Evolutionary conservation across 64 coral and sea anemone genomes (phyloP).

Genomic region (Hydrozoanthus tunicans): DNA sequence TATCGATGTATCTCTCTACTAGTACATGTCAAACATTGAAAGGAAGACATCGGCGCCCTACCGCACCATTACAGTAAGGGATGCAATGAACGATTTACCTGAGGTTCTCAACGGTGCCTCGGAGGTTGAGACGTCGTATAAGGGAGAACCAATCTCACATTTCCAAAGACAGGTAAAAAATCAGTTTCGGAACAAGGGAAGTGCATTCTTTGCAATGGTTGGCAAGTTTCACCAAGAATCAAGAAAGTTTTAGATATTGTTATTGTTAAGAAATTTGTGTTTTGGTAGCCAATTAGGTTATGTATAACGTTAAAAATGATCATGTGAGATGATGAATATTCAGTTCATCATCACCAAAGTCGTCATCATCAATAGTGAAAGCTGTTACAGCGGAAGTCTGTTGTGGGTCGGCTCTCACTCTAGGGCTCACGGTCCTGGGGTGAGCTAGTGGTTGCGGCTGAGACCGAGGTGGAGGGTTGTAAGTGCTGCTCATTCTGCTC

Average conservation of each 20-base stretch:
- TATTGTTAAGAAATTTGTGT: too few relatives aligned
- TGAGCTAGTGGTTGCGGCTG: constrained; percentile 18
- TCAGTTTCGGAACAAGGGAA: neutral
- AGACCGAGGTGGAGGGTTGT: neutral
- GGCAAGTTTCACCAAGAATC: too few relatives aligned
- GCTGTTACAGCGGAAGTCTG: constrained; percentile 31
- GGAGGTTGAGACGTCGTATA: constrained; percentile 75
- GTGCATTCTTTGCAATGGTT: neutral
- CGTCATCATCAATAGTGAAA: constrained; percentile 46
- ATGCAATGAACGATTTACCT: constrained; percentile 95
- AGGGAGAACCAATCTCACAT: constrained; percentile 89
- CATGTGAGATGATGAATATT: constrained; percentile 51
- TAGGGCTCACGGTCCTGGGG: neutral
- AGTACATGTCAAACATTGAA: constrained; percentile 91
- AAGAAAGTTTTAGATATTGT: too few relatives aligned
- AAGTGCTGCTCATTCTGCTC: neutral
- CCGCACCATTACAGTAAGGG: constrained; percentile 96
- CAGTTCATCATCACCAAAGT: constrained; percentile 49
- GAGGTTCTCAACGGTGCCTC: constrained; percentile 83
- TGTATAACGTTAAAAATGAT: neutral
- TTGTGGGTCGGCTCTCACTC: neutral
- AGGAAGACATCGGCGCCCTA: constrained; percentile 80
- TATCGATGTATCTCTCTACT: neutral
- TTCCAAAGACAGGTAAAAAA: constrained; percentile 88
- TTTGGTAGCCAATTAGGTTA: neutral